These are phyloP conservation scores for Drosophila simulans DNA, from an alignment of 1,140 invertebrate genomes.

Conservation along the genomic window DNA sequence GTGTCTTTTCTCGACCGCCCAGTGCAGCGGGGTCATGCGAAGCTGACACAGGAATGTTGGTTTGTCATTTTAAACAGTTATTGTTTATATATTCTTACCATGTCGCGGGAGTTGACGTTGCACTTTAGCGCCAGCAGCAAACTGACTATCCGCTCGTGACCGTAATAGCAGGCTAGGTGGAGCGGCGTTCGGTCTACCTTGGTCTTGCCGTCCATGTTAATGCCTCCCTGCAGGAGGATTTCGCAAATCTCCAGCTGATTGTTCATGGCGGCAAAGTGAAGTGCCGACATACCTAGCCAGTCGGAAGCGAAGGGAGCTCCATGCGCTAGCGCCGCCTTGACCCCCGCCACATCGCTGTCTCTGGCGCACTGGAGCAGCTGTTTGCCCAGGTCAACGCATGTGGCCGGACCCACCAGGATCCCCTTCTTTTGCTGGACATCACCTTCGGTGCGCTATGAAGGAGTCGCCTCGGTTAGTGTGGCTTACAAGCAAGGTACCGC, in stretches of 20 bases:
- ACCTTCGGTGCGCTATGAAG: conserved; percentile 67
- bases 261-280: conserved; percentile 94
- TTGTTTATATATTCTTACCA: conserved; percentile 87
- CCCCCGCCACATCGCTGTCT: conserved; percentile 91
- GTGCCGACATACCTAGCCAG: conserved; percentile 95
- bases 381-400: conserved; percentile 87
- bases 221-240: conserved; percentile 92
- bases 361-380: conserved; percentile 91
- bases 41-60: conserved; percentile 86
- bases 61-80: neutral
- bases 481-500: neutral
- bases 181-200: conserved; percentile 97
- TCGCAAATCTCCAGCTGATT: conserved; percentile 93
- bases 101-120: conserved; percentile 92
- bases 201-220: conserved; percentile 94
- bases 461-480: neutral
- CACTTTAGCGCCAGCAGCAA: conserved; percentile 91
- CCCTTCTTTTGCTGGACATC: conserved; percentile 59
- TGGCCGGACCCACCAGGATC: conserved; percentile 51
- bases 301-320: conserved; percentile 96
- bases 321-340: conserved; percentile 92
- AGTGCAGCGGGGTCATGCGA: conserved; percentile 97
- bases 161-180: conserved; percentile 94
- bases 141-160: conserved; percentile 91
- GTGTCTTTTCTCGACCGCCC: conserved; percentile 95